These are phyloP conservation scores for Pedetes capensis DNA, from an alignment of 2,113 vertebrate species.

Conservation along the genomic window DNA sequence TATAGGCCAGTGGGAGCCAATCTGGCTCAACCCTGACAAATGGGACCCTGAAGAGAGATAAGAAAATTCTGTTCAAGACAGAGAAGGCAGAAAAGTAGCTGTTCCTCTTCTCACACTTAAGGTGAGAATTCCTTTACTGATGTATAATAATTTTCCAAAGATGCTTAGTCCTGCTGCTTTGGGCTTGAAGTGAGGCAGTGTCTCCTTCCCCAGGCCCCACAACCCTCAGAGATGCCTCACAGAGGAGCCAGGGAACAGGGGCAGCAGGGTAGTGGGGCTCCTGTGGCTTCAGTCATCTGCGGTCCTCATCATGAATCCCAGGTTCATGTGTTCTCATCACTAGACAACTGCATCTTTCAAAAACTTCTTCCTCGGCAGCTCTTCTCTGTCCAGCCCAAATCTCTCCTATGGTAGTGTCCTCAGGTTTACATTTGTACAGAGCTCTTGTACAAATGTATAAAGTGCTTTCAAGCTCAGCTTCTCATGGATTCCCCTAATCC, in stretches of 20 bases:
- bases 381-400: not conserved
- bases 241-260: not conserved
- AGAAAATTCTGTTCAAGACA: not conserved
- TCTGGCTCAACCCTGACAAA: not conserved
- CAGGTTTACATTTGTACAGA: not conserved
- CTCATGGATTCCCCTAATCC: not conserved
- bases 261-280: not conserved
- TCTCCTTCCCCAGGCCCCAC: not conserved
- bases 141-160: conserved; percentile 18
- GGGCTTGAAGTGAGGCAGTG: not conserved
- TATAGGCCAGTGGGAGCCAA: not conserved
- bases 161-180: not conserved
- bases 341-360: not conserved
- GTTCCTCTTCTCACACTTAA: not conserved
- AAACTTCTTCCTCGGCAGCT: not conserved
- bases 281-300: not conserved
- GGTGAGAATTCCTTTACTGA: conserved; percentile 46
- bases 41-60: not conserved
- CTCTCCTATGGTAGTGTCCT: not conserved
- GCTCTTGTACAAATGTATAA: not conserved
- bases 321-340: not conserved
- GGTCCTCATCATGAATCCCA: not conserved
- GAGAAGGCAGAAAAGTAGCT: not conserved
- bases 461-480: not conserved
- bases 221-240: not conserved